Conservation (phyloP, 2,888 invertebrate genomes). For the Caradrina kadenii region DNA sequence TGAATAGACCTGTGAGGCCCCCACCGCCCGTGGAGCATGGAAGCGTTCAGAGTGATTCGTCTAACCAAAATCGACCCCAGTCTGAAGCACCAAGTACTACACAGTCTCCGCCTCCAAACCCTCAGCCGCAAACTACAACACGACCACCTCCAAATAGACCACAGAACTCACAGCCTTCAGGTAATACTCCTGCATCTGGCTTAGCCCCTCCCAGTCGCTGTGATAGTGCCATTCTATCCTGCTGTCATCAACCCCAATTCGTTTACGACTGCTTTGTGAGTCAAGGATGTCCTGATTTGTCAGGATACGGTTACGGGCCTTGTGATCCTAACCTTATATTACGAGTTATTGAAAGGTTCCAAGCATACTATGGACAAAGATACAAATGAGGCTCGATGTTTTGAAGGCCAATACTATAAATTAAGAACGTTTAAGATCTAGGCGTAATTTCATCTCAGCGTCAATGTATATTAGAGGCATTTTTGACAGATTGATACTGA, state of each 20-base stretch:
- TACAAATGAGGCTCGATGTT: constrained; percentile 59
- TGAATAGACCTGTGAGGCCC: constrained; percentile 68
- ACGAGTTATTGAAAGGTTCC: constrained; percentile 75
- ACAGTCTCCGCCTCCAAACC: neutral
- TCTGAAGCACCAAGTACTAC: constrained; percentile 22
- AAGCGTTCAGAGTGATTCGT: constrained; percentile 67
- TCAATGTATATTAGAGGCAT: too few relatives aligned
- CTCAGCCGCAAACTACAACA: constrained; percentile 29
- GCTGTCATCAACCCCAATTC: constrained; percentile 77
- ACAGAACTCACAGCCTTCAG: constrained; percentile 19
- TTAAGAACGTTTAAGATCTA: too few relatives aligned
- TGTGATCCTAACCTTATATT: constrained; percentile 75
- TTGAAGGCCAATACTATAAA: too few relatives aligned
- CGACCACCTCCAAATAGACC: constrained; percentile 30
- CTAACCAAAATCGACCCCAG: constrained; percentile 28
- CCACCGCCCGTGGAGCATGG: constrained; percentile 80
- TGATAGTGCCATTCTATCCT: constrained; percentile 80
- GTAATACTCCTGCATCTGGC: constrained; percentile 16
- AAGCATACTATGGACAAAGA: constrained; percentile 74
- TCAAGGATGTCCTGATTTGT: constrained; percentile 85
- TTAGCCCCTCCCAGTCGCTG: constrained; percentile 70
- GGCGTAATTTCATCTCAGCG: too few relatives aligned
- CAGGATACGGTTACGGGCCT: constrained; percentile 74
- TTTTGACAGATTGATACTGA: too few relatives aligned
- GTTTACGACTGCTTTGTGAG: constrained; percentile 77